A percentile compares a stretch with the other conserved stretches of the same genome.
Evolutionary conservation across 2,113 vertebrate species (phyloP).

Genomic region (Nannobrachium achirus): DNA sequence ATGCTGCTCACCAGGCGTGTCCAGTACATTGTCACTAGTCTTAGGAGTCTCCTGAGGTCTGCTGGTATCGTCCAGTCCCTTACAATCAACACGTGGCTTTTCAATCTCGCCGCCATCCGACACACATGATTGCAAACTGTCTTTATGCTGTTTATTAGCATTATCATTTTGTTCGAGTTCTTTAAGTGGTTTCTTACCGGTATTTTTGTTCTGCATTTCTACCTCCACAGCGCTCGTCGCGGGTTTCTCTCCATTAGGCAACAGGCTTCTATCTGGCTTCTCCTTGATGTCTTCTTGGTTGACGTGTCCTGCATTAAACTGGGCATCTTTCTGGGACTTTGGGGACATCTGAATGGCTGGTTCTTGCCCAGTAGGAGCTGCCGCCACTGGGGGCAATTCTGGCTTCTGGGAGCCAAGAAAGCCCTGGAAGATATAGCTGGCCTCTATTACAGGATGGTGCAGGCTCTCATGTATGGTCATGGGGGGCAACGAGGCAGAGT

Average conservation of each 20-base stretch:
- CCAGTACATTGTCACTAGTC: constrained; percentile 20
- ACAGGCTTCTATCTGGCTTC: constrained; percentile 28
- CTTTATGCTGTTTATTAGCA: constrained; percentile 20
- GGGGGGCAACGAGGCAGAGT: constrained; percentile 76
- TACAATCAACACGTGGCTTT: constrained; percentile 19
- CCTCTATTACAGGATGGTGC: constrained; percentile 76
- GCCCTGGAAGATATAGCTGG: constrained; percentile 72
- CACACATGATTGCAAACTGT: constrained; percentile 23
- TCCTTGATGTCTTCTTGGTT: constrained; percentile 7
- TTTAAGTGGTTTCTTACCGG: background rate
- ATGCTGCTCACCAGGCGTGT: constrained; percentile 35
- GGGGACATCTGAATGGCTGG: constrained; percentile 5
- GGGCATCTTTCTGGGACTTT: constrained; percentile 26
- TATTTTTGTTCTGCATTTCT: background rate
- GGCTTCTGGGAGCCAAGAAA: constrained; percentile 56
- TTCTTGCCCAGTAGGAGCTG: constrained; percentile 26
- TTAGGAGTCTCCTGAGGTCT: constrained; percentile 17
- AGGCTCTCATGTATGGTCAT: constrained; percentile 79
- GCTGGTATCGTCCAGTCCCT: constrained; percentile 2
- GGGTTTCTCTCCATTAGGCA: constrained; percentile 3
- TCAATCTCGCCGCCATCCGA: constrained; percentile 22
- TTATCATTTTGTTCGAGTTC: constrained; percentile 29
- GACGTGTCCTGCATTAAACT: constrained; percentile 5
- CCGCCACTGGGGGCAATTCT: constrained; percentile 34
- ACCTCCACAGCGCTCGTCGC: constrained; percentile 31